Conservation (phyloP, 2,888 invertebrate species). For the Mythimna ferrago region DNA sequence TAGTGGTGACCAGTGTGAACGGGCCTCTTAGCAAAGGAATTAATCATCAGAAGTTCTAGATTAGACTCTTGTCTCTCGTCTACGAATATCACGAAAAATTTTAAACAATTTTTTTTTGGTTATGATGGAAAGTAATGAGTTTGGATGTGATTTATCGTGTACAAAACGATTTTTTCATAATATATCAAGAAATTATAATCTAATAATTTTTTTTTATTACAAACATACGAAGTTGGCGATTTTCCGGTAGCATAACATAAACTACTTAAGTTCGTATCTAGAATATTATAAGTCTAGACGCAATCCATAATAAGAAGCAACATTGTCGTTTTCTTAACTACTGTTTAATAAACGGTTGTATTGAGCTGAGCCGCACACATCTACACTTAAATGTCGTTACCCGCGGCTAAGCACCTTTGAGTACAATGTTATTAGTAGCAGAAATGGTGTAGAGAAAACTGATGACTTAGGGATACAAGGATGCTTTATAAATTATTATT, state of each 20-base stretch:
- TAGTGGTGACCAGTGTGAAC: not conserved
- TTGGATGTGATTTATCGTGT: too few species aligned
- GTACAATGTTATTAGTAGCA: conserved; percentile 30
- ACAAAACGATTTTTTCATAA: too few species aligned
- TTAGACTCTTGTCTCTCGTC: too few species aligned
- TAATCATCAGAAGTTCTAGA: too few species aligned
- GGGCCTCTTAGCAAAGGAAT: not conserved
- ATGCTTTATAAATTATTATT: not conserved
- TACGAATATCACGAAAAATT: too few species aligned
- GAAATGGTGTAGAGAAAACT: conserved; percentile 1
- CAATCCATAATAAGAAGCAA: conserved; percentile 8
- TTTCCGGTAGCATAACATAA: too few species aligned
- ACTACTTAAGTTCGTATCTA: too few species aligned
- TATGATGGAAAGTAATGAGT: too few species aligned
- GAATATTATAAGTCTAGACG: conserved; percentile 19
- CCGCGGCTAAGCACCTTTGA: conserved; percentile 15
- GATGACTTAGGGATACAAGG: not conserved
- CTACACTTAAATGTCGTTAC: conserved; percentile 15
- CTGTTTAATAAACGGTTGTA: conserved; percentile 21
- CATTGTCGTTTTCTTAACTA: conserved; percentile 30
- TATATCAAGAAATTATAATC: too few species aligned
- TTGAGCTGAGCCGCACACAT: conserved; percentile 8
- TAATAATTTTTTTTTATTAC: too few species aligned
- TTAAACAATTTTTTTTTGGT: too few species aligned
- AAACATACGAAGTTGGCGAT: not conserved